Percentiles rank a stretch among this genome's conserved stretches.
Evolutionary conservation across 2,113 vertebrate genomes (phyloP).

Genomic region (human (Homo sapiens)): GRCh38 chr9:13543001-13543500

Average conservation of each 20-base stretch:
- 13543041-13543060: neutral
- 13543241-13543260: slow-evolving; percentile 47
- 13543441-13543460: neutral
- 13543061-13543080: neutral
- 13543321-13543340: slow-evolving; percentile 40
- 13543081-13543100: neutral
- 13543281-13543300: slow-evolving; percentile 64
- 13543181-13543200: neutral
- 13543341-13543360: slow-evolving; percentile 46
- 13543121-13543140: neutral
- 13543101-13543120: neutral
- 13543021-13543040: neutral
- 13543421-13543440: neutral
- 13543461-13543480: neutral
- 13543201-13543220: neutral
- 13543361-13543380: slow-evolving; percentile 67
- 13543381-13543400: slow-evolving; percentile 58
- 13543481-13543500: neutral
- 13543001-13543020: neutral
- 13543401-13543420: slow-evolving; percentile 57
- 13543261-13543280: slow-evolving; percentile 23
- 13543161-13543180: neutral
- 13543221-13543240: slow-evolving; percentile 34
- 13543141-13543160: neutral
- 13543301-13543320: slow-evolving; percentile 66